Conservation (phyloP, 2,113 vertebrate species). For the Cyprinodon variegatus region DNA sequence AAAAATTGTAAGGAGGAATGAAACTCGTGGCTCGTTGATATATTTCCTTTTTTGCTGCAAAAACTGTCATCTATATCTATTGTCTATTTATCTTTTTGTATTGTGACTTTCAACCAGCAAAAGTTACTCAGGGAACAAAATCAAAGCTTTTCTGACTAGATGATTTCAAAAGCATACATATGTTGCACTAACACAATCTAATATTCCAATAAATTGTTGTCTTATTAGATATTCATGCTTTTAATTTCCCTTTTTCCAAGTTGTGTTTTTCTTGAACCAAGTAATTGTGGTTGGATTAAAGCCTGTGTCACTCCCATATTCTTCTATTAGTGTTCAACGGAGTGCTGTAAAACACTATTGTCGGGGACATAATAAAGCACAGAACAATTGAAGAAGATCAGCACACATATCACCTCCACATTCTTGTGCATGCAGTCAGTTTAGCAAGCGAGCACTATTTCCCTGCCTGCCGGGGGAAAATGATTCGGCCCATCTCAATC, state of each 20-base stretch:
- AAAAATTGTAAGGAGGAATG: background rate
- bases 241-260: background rate
- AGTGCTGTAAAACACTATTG: background rate
- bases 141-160: too few relatives aligned
- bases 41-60: background rate
- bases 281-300: slow-evolving; percentile 2
- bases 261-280: background rate
- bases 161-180: too few relatives aligned
- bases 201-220: too few relatives aligned
- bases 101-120: too few relatives aligned
- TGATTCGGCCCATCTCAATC: slow-evolving; percentile 42
- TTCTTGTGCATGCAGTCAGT: slow-evolving; percentile 4
- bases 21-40: background rate
- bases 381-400: slow-evolving; percentile 23
- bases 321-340: background rate
- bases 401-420: slow-evolving; percentile 13
- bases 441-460: slow-evolving; percentile 2
- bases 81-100: too few relatives aligned
- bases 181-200: too few relatives aligned
- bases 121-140: background rate
- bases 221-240: background rate
- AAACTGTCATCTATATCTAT: background rate
- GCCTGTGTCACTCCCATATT: background rate
- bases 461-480: slow-evolving; percentile 35
- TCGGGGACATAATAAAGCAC: slow-evolving; percentile 5